Base-by-base conservation (phyloP, 2,113 vertebrate genomes). In the Scartelaos histophorus region DNA sequence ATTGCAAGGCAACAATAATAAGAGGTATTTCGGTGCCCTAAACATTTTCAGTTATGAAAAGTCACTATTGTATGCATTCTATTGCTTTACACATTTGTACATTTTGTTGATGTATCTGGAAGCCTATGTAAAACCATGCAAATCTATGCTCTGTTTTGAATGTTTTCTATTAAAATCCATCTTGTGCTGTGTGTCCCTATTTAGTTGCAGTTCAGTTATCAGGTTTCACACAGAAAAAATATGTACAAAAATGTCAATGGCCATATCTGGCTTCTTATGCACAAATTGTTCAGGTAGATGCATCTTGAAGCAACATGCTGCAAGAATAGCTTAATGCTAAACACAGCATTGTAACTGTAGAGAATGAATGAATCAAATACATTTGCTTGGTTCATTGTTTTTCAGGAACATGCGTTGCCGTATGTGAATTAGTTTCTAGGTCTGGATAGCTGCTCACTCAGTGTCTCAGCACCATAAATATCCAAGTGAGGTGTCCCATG, bases 281-380 rank as follows among this genome's bases (percentile, higher is more conserved):
- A 93, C 91, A 91, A 86, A 87, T 80, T 91, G 81, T 93, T 90
- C 90, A 92, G 85, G 85, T 90, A 90, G 85, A 85, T 86, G 81
- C 83, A 88, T 89, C 86, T 87, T 89, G 87, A 87, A 79, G 83
- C 82, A 85, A 78, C 83, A 45, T 82, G 70, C 78, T 76, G 76
- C 76, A 73, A 65, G 53, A 88, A 79, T 89, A 88, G 84, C 85
- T 90, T 79, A 51, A 80, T 76, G 76, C 82, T 74, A 74, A 86
- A 79, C 58, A 38, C 71, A 73, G 76, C 74, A 66, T 22, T 47
- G 65, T 76, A 64, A 62, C 29, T 51, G 47, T 16, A 69, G 70
- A 69, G 45, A 67, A 73, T 57, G 45, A 67, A 73, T 57, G 45
- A 70, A 25, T 58, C 22, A 58, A 25, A 21, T 58, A 12, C 21